phyloP scores from a whole-genome alignment of 2,888 invertebrate genomes.

The Ligdia adustata region DNA sequence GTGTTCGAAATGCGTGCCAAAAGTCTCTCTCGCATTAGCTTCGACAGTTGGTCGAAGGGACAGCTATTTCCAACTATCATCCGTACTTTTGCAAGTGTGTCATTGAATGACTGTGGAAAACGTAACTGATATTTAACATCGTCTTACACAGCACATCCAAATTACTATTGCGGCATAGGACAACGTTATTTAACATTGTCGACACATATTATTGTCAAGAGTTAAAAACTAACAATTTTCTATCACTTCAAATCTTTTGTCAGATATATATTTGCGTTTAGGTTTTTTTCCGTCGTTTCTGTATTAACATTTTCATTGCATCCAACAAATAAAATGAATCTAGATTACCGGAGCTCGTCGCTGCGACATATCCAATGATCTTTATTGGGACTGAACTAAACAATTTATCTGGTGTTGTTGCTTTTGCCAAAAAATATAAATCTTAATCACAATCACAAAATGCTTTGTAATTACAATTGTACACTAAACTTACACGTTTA shows the following conservation, averaged over 20 bases:
- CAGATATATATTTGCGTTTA: not conserved
- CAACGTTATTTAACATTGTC: not conserved
- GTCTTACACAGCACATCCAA: not conserved
- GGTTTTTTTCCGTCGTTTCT: not conserved
- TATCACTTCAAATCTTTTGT: not conserved
- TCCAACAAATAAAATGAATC: conserved; percentile 14
- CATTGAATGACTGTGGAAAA: conserved; percentile 9
- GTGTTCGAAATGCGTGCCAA: conserved; percentile 58
- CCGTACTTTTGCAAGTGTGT: conserved; percentile 22
- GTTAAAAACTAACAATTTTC: too few relatives aligned
- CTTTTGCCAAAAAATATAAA: conserved; percentile 17
- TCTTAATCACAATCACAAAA: conserved; percentile 14
- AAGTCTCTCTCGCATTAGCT: conserved; percentile 53
- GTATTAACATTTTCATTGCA: conserved; percentile 9
- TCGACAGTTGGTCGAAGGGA: conserved; percentile 52
- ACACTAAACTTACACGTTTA: conserved; percentile 3
- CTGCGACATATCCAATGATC: conserved; percentile 19
- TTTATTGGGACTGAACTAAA: conserved; percentile 18
- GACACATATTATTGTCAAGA: too few relatives aligned
- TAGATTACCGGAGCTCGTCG: conserved; percentile 11
- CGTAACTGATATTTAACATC: not conserved
- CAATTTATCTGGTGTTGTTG: conserved; percentile 15
- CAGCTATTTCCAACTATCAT: conserved; percentile 57
- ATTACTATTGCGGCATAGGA: not conserved
- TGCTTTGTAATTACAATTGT: conserved; percentile 2